These are phyloP conservation scores for Hermaeophaga mercurialis DNA, from an alignment of 2,888 invertebrate species.

Conservation along the genomic window DNA sequence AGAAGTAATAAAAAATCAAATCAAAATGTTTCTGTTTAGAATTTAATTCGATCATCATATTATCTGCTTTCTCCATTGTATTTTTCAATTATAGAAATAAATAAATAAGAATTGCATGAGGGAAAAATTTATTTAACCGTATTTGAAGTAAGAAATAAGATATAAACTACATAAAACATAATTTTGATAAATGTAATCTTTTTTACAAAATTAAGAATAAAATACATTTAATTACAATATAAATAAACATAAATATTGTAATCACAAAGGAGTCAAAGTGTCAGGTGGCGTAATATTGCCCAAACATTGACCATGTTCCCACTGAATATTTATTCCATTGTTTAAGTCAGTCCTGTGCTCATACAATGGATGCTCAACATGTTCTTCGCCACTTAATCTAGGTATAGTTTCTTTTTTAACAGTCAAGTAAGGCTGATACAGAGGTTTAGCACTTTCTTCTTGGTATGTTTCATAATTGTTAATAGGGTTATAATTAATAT, in stretches of 20 bases:
- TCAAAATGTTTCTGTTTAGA: no score
- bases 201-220: no score
- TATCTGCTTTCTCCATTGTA: no score
- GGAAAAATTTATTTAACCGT: no score
- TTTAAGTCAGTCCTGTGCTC: conserved; percentile 17
- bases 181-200: no score
- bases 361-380: background rate
- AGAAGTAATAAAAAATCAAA: no score
- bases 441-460: conserved; percentile 6
- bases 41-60: no score
- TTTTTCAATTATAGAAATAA: no score
- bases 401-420: conserved; percentile 17
- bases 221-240: background rate
- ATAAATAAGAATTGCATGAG: no score
- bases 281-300: conserved; percentile 24
- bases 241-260: background rate
- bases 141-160: no score
- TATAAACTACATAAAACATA: background rate
- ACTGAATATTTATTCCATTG: conserved; percentile 15
- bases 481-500: conserved; percentile 15
- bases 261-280: conserved; percentile 25
- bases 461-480: conserved; percentile 15
- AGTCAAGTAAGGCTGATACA: conserved; percentile 23
- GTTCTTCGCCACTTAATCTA: background rate
- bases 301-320: conserved; percentile 18